Conservation (phyloP, 2,888 invertebrate species). For the Philereme transversata region DNA sequence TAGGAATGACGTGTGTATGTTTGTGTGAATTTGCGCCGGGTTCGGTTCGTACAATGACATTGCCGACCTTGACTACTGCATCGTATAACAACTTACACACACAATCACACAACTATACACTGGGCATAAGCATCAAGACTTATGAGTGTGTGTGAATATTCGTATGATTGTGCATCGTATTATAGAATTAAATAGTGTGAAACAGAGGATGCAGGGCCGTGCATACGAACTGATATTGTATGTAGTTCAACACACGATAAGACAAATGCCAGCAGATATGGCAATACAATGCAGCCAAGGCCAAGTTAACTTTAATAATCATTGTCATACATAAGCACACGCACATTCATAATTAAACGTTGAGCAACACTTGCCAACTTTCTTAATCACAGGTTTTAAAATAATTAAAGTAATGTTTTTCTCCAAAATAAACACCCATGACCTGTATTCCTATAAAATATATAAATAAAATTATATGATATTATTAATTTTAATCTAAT, state of each 20-base stretch:
- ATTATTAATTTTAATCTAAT: no score
- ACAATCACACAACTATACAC: conserved; percentile 14
- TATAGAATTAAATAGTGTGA: conserved; percentile 40
- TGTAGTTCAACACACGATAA: conserved; percentile 83
- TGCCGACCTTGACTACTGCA: conserved; percentile 81
- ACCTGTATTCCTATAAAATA: no score
- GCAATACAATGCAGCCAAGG: conserved; percentile 70
- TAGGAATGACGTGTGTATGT: conserved; percentile 41
- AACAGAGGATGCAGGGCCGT: conserved; percentile 41
- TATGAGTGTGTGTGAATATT: conserved; percentile 34
- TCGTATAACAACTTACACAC: conserved; percentile 73
- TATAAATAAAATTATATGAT: no score
- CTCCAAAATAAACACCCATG: no score
- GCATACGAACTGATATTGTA: conserved; percentile 52
- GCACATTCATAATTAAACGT: no score
- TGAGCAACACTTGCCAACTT: conserved; percentile 2
- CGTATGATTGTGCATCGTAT: conserved; percentile 18
- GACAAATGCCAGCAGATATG: conserved; percentile 60
- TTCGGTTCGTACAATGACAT: conserved; percentile 80
- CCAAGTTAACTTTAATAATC: conserved; percentile 50
- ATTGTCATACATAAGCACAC: conserved; percentile 7
- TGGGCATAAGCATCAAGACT: conserved; percentile 27
- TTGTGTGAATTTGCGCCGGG: conserved; percentile 68
- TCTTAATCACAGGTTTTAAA: background rate
- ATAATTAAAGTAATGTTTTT: background rate